A percentile compares a stretch with the other conserved stretches of the same genome.
Evolutionary conservation across 2,888 invertebrate species (phyloP).

Genomic region (Poecilobothrus nobilitatus): DNA sequence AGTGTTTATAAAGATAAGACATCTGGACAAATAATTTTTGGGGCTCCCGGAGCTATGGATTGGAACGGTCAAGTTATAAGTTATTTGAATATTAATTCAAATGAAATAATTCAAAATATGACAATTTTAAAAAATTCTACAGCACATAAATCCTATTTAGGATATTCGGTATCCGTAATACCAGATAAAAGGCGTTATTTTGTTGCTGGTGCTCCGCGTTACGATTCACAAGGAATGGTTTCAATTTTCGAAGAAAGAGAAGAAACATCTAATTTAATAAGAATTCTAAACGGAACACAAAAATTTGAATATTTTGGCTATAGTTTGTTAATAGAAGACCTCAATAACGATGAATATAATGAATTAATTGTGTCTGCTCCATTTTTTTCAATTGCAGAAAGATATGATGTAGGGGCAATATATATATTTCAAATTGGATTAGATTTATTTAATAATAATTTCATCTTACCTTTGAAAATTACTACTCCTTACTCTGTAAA

Average conservation of each 20-base stretch:
- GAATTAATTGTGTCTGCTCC: constrained; percentile 59
- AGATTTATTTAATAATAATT: constrained; percentile 21
- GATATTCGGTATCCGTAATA: constrained; percentile 27
- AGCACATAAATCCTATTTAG: constrained; percentile 30
- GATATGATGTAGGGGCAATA: constrained; percentile 31
- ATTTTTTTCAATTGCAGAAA: constrained; percentile 22
- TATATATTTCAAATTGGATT: constrained; percentile 27
- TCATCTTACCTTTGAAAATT: constrained; percentile 12
- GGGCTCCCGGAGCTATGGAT: constrained; percentile 24
- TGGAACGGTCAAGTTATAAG: constrained; percentile 24
- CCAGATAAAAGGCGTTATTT: constrained; percentile 25
- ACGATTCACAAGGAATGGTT: constrained; percentile 24
- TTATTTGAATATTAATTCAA: constrained; percentile 10
- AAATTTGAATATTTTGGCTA: constrained; percentile 55
- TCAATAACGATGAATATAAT: constrained; percentile 50
- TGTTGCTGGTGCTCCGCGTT: constrained; percentile 28
- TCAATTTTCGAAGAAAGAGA: constrained; percentile 13
- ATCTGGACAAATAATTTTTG: constrained; percentile 27
- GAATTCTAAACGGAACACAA: constrained; percentile 36
- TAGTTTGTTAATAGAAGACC: constrained; percentile 48
- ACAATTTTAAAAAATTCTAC: constrained; percentile 22
- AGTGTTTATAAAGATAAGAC: constrained; percentile 27
- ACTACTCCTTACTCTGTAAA: constrained; percentile 17
- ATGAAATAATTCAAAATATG: constrained; percentile 3
- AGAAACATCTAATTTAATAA: constrained; percentile 15